Evolutionary conservation across 2,113 vertebrate species (phyloP), one percentile per base, ranked within the genome.

Genomic region (Muscicapa adusta): DNA sequence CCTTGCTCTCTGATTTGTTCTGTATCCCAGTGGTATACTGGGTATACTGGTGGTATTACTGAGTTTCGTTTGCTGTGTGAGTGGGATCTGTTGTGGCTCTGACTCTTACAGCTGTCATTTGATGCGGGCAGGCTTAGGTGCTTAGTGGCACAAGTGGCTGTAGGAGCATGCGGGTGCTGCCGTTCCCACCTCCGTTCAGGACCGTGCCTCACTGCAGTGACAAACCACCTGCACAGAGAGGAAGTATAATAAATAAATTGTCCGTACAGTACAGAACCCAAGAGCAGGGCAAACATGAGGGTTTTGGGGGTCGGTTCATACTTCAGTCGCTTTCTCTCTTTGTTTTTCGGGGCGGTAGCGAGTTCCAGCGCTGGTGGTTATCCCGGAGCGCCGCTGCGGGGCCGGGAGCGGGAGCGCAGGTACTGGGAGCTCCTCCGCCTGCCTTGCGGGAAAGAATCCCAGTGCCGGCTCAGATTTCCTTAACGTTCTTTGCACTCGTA

Each of bases 121-220:
- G 58, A 17, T 31, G 31, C 40, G 40, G n/a, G 33, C 34, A 36
- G 45, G 22, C 25, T 50, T 26, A 50, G 25, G 48, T 50, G 48
- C 48, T 50, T 50, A 50, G 24, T 15, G 24, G 48, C 48, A 50
- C 14, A 26, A 47, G 45, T 47, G 45, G 22, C 57, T 70, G 2
- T 20, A 26, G 0, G 8, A 34, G 6, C 54, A 0, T 0, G 3
- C 6, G 23, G 56, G 18, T 31, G 47, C 63, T 40, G 40, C 6
- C 0, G 0, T 31, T 75, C 40, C 28, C 43, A 29, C 7, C 60
- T 57, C 36, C 1, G 0, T 74, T 91, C 47, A 5, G 61, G 15
- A 36, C 85, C 31, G 60, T 2, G 4, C 45, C 1, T 25, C 47
- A 8, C 34, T 58, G 56, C 56, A 54, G 24, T 14, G 61, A 36